A percentile compares a stretch with the other conserved stretches of the same genome.
Evolutionary conservation across 2,797 vertebrate species (phyloP).

Genomic region (Arrhamphus sclerolepis): DNA sequence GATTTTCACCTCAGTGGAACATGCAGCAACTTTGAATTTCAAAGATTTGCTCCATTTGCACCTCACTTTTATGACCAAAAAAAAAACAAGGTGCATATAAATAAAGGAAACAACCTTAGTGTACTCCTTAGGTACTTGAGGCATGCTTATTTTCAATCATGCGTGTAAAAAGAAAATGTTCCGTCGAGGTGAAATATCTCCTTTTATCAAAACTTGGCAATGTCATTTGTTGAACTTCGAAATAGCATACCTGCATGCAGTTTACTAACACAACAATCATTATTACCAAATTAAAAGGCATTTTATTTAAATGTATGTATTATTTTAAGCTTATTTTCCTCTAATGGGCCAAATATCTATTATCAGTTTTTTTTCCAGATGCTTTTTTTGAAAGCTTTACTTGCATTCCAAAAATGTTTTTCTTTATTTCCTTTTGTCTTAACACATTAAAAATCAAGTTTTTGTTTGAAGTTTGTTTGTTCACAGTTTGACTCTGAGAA

Average conservation of each 20-base stretch:
- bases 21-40: background rate
- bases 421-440: conserved; percentile 25
- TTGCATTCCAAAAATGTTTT: conserved; percentile 58
- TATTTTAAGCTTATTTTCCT: conserved; percentile 35
- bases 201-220: conserved; percentile 30
- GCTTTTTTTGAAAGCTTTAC: conserved; percentile 60
- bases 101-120: no score
- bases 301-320: conserved; percentile 27
- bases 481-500: conserved; percentile 10
- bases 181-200: conserved; percentile 53
- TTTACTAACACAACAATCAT: conserved; percentile 58
- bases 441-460: conserved; percentile 49
- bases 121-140: no score
- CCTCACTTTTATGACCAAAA: background rate
- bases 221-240: conserved; percentile 29
- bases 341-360: conserved; percentile 66
- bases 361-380: conserved; percentile 34
- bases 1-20: conserved; percentile 53
- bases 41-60: no score
- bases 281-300: conserved; percentile 40
- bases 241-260: conserved; percentile 69
- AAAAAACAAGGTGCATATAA: background rate
- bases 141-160: conserved; percentile 11
- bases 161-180: conserved; percentile 36
- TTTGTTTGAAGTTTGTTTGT: conserved; percentile 13